Percentiles rank a stretch among this genome's conserved stretches.
Conservation (phyloP, 1,140 invertebrate species). For the Anastatus disparis region DNA sequence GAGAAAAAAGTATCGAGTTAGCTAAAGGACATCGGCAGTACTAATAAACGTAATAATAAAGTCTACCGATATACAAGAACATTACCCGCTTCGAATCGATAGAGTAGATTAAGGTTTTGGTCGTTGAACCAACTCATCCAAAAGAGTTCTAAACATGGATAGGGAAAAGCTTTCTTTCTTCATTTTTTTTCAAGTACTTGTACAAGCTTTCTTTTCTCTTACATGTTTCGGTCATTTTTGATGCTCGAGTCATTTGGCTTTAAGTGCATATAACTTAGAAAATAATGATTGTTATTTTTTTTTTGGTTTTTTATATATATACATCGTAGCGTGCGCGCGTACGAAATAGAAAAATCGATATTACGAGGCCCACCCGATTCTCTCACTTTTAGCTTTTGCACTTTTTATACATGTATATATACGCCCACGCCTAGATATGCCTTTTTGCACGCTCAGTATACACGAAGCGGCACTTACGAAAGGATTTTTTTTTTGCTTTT, state of each 20-base stretch:
- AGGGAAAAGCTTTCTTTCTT: background rate
- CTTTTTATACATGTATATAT: too few species aligned
- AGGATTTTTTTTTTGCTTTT: too few species aligned
- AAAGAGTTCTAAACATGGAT: background rate
- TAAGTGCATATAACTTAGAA: conserved; percentile 28
- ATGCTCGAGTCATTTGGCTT: conserved; percentile 15
- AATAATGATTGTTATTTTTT: background rate
- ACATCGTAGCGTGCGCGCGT: background rate
- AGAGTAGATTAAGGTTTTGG: background rate
- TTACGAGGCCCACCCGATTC: background rate
- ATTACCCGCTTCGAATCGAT: background rate
- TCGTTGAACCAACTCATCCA: conserved; percentile 8
- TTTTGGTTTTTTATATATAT: background rate
- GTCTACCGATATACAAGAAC: too few species aligned
- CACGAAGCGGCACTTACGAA: too few species aligned
- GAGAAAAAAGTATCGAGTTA: too few species aligned
- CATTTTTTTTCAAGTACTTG: too few species aligned
- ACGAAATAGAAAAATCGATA: conserved; percentile 23
- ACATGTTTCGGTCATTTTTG: conserved; percentile 1
- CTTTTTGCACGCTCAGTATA: too few species aligned
- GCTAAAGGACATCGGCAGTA: background rate
- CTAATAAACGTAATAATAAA: conserved; percentile 2
- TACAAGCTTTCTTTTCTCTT: too few species aligned
- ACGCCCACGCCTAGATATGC: too few species aligned
- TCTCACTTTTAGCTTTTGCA: too few species aligned